Evolutionary conservation across 2,113 vertebrate species (phyloP).

Genomic region (Balaeniceps rex): DNA sequence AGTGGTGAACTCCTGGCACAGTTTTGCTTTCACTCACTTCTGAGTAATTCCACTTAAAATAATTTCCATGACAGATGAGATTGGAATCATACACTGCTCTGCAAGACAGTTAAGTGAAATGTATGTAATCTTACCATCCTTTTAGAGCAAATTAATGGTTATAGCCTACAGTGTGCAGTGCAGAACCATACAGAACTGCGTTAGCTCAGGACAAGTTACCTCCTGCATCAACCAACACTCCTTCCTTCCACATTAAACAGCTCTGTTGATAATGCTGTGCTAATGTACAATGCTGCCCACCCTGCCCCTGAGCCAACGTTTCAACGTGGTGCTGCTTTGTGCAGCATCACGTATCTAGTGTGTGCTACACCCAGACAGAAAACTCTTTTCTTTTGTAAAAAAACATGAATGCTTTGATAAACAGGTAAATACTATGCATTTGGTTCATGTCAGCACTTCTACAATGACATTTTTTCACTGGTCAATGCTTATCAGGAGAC

Average conservation of each 20-base stretch:
- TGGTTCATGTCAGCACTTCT: not conserved
- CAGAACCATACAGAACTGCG: not conserved
- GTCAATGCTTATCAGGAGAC: not conserved
- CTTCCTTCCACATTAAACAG: not conserved
- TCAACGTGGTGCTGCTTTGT: not conserved
- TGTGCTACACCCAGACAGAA: not conserved
- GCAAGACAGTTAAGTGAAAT: not conserved
- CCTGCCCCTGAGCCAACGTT: not conserved
- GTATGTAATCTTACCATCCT: not conserved
- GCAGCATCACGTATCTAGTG: not conserved
- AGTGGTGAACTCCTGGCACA: not conserved
- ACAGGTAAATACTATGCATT: not conserved
- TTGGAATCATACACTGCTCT: not conserved
- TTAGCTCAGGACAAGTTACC: not conserved
- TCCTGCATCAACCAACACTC: not conserved
- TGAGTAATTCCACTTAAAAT: not conserved
- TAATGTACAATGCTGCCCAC: not conserved
- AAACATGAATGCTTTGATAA: not conserved
- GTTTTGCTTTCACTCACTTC: not conserved
- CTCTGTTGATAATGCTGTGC: fast-evolving
- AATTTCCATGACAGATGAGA: not conserved
- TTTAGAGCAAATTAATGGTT: not conserved
- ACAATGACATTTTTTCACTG: not conserved
- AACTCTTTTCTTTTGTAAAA: not conserved
- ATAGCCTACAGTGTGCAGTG: not conserved